Percentiles rank a stretch among this genome's conserved stretches.
These are phyloP conservation scores for Synergus umbraculus DNA, from an alignment of 2,888 invertebrate species.

Conservation along the genomic window DNA sequence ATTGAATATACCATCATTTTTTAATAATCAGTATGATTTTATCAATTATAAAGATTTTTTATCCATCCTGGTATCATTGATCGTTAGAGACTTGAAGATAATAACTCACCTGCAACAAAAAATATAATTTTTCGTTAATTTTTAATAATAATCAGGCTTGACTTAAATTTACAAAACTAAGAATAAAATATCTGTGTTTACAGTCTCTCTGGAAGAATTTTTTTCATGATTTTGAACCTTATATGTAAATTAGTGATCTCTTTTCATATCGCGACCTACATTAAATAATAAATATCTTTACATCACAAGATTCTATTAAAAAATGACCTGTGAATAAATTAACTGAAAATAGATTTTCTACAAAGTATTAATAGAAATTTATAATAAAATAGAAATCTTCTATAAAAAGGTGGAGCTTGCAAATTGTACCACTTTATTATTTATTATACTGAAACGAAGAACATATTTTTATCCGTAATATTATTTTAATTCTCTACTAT, in stretches of 20 bases:
- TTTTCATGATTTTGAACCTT: not conserved
- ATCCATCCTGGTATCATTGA: not conserved
- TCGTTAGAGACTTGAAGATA: not conserved
- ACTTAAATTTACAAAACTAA: not conserved
- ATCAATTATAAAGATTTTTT: no score
- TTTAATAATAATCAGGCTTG: not conserved
- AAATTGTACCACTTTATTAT: no score
- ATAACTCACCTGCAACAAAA: slow-evolving; percentile 14
- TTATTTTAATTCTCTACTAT: no score
- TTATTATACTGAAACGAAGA: no score
- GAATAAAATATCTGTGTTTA: not conserved
- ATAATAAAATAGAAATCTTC: no score
- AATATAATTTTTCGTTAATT: not conserved
- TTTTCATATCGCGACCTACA: slow-evolving; percentile 6
- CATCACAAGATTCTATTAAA: not conserved
- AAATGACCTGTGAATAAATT: not conserved
- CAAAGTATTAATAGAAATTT: no score
- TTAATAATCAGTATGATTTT: no score
- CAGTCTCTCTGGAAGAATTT: not conserved
- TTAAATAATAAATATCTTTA: not conserved
- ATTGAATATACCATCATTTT: no score
- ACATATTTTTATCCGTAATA: no score
- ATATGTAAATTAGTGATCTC: slow-evolving; percentile 6
- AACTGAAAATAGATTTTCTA: no score
- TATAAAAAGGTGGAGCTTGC: no score